Percentiles rank a stretch among this genome's conserved stretches.
Conservation (phyloP, 1,140 invertebrate species). For the Drosophila triauraria region DNA sequence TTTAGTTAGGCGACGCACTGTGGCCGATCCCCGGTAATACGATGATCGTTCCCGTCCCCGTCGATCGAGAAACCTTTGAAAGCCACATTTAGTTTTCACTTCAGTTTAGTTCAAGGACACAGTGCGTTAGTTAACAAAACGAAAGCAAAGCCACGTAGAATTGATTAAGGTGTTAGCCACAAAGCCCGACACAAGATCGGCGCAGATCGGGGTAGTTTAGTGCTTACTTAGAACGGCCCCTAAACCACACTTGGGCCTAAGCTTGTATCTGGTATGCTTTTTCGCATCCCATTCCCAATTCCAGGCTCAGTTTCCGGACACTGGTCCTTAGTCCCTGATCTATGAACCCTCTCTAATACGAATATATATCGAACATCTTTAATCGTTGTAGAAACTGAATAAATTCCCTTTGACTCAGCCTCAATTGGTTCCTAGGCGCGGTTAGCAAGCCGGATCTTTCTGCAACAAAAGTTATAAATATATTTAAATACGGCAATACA, state of each 20-base stretch:
- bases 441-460: constrained; percentile 19
- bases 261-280: neutral
- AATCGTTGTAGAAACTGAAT: neutral
- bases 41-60: neutral
- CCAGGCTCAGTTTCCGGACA: too few species aligned
- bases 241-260: neutral
- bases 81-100: neutral
- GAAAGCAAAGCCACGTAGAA: constrained; percentile 39
- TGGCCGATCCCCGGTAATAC: neutral
- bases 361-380: neutral
- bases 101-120: constrained; percentile 11
- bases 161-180: constrained; percentile 40
- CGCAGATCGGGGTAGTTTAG: constrained; percentile 1
- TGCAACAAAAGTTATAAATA: constrained; percentile 27
- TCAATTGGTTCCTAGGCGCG: constrained; percentile 16
- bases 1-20: constrained; percentile 50
- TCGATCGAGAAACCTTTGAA: neutral
- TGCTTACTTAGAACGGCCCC: constrained; percentile 9
- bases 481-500: constrained; percentile 38
- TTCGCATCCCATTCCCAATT: neutral
- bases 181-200: neutral
- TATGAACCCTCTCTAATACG: neutral
- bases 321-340: neutral
- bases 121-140: constrained; percentile 42
- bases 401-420: neutral